A percentile compares a stretch with the other conserved stretches of the same genome.
Evolutionary conservation across 2,113 vertebrate genomes (phyloP).

Genomic region (Elephantulus edwardii): DNA sequence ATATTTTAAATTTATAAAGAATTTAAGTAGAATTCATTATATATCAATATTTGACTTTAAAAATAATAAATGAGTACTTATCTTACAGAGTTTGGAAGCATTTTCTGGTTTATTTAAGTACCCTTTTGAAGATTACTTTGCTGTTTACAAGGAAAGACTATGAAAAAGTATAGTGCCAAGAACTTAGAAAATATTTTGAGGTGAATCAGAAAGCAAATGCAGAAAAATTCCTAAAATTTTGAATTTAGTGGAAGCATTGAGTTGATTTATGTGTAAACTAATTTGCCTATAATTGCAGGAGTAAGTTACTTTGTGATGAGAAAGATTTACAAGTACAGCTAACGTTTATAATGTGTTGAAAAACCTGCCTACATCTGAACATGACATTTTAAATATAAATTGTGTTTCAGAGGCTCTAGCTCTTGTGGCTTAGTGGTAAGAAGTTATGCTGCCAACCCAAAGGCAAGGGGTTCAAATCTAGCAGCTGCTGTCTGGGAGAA

Average conservation of each 20-base stretch:
- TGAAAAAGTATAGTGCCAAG: not conserved
- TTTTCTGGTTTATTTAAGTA: conserved; percentile 34
- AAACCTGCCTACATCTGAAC: not conserved
- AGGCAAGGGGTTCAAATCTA: too few relatives aligned
- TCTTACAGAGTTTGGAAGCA: not conserved
- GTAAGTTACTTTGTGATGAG: not conserved
- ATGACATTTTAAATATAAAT: not conserved
- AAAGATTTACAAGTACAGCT: not conserved
- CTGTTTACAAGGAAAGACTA: not conserved
- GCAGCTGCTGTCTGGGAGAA: too few relatives aligned
- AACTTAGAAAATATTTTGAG: not conserved
- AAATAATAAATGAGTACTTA: not conserved
- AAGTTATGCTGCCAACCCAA: too few relatives aligned
- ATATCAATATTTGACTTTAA: conserved; percentile 15
- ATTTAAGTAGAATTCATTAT: not conserved
- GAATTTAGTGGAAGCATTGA: not conserved
- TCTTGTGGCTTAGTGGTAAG: too few relatives aligned
- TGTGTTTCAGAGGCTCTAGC: not conserved
- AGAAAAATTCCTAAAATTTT: conserved; percentile 29
- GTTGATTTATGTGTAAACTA: conserved; percentile 2
- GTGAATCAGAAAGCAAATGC: conserved; percentile 3
- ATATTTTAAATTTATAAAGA: not conserved
- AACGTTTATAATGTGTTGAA: not conserved
- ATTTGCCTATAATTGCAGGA: not conserved
- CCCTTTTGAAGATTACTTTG: conserved; percentile 12